Conservation (phyloP, 2,888 invertebrate genomes). For the Dynastes grantii region DNA sequence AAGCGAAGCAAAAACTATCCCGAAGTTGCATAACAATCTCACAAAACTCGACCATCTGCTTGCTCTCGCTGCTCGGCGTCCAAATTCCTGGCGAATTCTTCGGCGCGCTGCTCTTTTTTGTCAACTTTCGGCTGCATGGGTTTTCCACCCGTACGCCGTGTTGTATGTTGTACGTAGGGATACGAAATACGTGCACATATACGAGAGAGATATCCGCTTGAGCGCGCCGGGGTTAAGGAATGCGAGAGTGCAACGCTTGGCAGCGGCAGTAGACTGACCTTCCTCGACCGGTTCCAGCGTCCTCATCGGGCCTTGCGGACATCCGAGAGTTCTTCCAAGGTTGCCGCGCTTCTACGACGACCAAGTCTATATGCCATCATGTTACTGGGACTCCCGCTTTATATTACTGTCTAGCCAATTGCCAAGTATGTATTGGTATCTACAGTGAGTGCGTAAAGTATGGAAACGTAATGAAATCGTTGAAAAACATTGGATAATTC, state of each 20-base stretch:
- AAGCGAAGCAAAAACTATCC: constrained; percentile 4
- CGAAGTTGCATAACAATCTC: constrained; percentile 32
- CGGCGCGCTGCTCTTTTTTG: constrained; percentile 8
- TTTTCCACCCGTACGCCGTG: neutral
- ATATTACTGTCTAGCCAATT: too few species aligned
- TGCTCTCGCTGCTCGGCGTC: neutral
- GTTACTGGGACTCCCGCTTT: constrained; percentile 54
- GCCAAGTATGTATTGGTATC: neutral
- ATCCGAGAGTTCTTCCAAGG: constrained; percentile 57
- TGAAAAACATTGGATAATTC: too few species aligned
- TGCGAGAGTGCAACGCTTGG: constrained; percentile 58
- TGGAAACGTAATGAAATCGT: too few species aligned
- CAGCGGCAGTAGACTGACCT: constrained; percentile 59
- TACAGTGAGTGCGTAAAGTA: neutral
- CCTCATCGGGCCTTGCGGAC: constrained; percentile 57
- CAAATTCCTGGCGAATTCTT: constrained; percentile 33
- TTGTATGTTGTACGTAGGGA: neutral
- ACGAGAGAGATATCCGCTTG: neutral
- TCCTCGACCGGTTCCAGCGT: constrained; percentile 61
- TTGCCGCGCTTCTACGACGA: constrained; percentile 53
- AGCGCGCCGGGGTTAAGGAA: constrained; percentile 47
- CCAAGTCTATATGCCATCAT: constrained; percentile 53
- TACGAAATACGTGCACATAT: neutral
- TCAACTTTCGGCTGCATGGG: neutral
- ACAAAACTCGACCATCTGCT: constrained; percentile 25